Evolutionary conservation across 1,140 invertebrate species (phyloP), one percentile per base, ranked within the genome.

Genomic region (Ruditapes philippinarum): DNA sequence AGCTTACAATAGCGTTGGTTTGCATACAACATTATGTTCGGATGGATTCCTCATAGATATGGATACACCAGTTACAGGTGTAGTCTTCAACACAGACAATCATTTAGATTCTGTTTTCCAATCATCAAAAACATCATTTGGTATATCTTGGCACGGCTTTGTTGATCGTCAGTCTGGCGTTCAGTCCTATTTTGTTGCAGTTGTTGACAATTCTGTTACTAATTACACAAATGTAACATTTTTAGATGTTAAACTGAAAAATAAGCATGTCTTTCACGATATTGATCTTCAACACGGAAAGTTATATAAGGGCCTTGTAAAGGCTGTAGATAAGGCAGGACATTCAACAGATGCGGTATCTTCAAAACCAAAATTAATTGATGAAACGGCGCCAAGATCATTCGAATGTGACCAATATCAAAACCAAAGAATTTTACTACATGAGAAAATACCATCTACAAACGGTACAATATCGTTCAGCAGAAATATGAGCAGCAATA

Each of bases 71-170:
- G 31, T 89, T 36, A 14, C 57, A 28, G 91, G 91, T 14, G 85
- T 91, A 28, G 91, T 92, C 42, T 92, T 86, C 74, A 89, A 89
- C 40, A 87, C 89, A 9, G 62, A 68, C 31, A 36, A n/a, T 17
- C 54, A 90, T 33, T 54, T 28, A 25, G 82, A 84, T 76, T 40
- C 31, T 5, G 45, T 36, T 49, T 84, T 45, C 42, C 89, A 91
- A 62, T 85, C 82, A 45, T 89, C 89, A 0, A 49, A 28, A 7
- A 36, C 87, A 36, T 40, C 87, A 36, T 36, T 92, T n/a, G 51
- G 70, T 22, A 60, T 84, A 25, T 92, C 91, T 1, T 92, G 91
- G 91, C 91, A 91, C 57, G 91, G 91, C 17, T 92, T 92, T 45
- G 36, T 87, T 19, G 91, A 92, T 76, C 62, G 45, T 14, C 87